These are phyloP conservation scores for Eueides isabella DNA, from an alignment of 1,140 invertebrate species.

Conservation along the genomic window DNA sequence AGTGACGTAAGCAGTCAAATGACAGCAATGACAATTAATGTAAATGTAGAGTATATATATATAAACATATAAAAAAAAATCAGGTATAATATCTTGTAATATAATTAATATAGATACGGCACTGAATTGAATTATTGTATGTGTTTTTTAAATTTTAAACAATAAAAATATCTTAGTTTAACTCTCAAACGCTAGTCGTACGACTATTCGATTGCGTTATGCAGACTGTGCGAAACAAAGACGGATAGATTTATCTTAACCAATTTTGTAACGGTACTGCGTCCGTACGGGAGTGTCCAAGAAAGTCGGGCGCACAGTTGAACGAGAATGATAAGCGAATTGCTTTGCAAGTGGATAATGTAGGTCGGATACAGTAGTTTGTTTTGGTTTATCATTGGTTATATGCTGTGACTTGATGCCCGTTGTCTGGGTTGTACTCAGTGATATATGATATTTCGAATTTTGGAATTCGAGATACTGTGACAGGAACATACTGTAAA, in stretches of 20 bases:
- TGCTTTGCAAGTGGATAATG: constrained; percentile 73
- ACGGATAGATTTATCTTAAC: constrained; percentile 49
- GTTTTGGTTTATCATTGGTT: constrained; percentile 69
- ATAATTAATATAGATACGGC: background rate
- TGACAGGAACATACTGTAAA: constrained; percentile 59
- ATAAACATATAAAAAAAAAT: too few species aligned
- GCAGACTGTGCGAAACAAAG: constrained; percentile 38
- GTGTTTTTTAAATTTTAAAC: background rate
- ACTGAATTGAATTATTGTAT: background rate
- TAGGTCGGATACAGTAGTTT: constrained; percentile 72
- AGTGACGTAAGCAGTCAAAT: constrained; percentile 26
- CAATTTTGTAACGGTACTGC: constrained; percentile 79
- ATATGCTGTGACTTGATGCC: constrained; percentile 49
- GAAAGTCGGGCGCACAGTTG: constrained; percentile 58
- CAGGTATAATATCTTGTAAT: background rate
- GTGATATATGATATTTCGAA: constrained; percentile 54
- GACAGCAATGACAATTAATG: constrained; percentile 10
- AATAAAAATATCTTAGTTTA: background rate
- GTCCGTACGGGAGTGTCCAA: constrained; percentile 75
- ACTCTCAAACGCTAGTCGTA: background rate
- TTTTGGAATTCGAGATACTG: constrained; percentile 47
- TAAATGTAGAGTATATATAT: too few species aligned
- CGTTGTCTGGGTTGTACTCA: constrained; percentile 41
- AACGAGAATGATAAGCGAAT: constrained; percentile 78
- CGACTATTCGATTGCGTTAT: constrained; percentile 29